phyloP scores from a whole-genome alignment of 1,140 invertebrate genomes.

The Ceratoteleas bidentatus region DNA sequence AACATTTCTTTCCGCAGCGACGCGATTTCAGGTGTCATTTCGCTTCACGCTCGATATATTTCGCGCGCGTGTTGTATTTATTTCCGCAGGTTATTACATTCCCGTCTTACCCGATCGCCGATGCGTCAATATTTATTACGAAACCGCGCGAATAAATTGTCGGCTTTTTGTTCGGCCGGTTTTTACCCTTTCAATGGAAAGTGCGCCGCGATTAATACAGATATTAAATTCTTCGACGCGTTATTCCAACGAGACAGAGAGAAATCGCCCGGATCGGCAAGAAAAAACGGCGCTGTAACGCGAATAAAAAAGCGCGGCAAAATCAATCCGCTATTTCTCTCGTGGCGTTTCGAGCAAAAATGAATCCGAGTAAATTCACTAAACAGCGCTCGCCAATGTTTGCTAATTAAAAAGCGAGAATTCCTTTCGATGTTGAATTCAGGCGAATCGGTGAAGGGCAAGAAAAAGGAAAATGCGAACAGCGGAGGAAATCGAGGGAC shows the following conservation, averaged over 20 bases:
- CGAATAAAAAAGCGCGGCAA: slow-evolving; percentile 7
- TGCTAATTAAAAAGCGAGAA: background rate
- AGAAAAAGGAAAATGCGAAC: too few species aligned
- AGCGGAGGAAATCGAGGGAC: too few species aligned
- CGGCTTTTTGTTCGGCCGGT: background rate
- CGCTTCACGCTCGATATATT: slow-evolving; percentile 7
- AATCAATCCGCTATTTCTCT: slow-evolving; percentile 30
- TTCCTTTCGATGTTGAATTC: background rate
- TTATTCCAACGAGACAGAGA: slow-evolving; percentile 8
- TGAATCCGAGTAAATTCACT: slow-evolving; percentile 25
- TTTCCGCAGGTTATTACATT: slow-evolving; percentile 13
- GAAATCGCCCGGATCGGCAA: background rate
- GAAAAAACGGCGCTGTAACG: slow-evolving; percentile 1
- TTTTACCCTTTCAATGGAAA: background rate
- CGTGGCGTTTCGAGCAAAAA: slow-evolving; percentile 4
- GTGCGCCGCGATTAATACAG: slow-evolving; percentile 11
- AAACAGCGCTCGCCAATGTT: slow-evolving; percentile 2
- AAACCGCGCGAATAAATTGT: slow-evolving; percentile 5
- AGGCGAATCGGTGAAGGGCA: too few species aligned
- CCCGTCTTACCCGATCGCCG: background rate
- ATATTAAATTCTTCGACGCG: slow-evolving; percentile 29
- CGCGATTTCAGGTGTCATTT: slow-evolving; percentile 12
- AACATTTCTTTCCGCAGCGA: slow-evolving; percentile 9
- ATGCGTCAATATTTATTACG: slow-evolving; percentile 5
- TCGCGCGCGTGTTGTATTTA: slow-evolving; percentile 1